phyloP scores from a whole-genome alignment of 2,797 vertebrate genomes.

The Salmo trutta region DNA sequence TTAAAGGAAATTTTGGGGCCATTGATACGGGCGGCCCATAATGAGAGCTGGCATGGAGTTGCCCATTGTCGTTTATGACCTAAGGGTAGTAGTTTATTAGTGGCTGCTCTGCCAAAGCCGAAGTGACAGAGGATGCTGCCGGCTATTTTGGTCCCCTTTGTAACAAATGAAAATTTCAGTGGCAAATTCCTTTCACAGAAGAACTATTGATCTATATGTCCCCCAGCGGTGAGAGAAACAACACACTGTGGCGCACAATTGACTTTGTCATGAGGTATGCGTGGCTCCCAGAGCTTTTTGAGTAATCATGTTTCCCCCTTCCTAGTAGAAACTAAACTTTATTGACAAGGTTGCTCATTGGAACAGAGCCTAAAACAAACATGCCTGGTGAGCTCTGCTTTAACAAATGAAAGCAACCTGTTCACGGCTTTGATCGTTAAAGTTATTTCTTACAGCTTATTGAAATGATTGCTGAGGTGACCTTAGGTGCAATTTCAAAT shows the following conservation, averaged over 20 bases:
- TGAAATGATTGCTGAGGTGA: not conserved
- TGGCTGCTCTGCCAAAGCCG: slow-evolving; percentile 78
- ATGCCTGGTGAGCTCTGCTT: slow-evolving; percentile 41
- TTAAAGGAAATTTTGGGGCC: slow-evolving; percentile 88
- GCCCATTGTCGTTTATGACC: slow-evolving; percentile 82
- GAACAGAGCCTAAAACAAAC: slow-evolving; percentile 44
- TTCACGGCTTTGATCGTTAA: not conserved
- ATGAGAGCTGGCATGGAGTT: slow-evolving; percentile 84
- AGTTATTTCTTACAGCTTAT: not conserved
- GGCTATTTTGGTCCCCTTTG: slow-evolving; percentile 76
- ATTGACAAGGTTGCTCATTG: slow-evolving; percentile 76
- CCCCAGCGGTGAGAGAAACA: slow-evolving; percentile 48
- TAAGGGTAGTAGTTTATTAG: slow-evolving; percentile 85
- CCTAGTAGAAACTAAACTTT: slow-evolving; percentile 74
- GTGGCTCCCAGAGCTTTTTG: slow-evolving; percentile 73
- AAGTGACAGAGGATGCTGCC: slow-evolving; percentile 81
- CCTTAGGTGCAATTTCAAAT: not conserved
- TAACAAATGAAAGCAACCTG: not conserved
- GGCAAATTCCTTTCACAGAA: slow-evolving; percentile 57
- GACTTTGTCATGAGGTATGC: slow-evolving; percentile 70
- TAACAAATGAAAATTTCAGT: slow-evolving; percentile 79
- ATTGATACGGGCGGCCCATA: slow-evolving; percentile 84
- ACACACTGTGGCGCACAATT: slow-evolving; percentile 56
- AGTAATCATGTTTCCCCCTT: slow-evolving; percentile 65
- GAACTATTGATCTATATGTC: slow-evolving; percentile 5